Base-by-base conservation (phyloP, 1,140 invertebrate species). In the Oscheius sp. region DNA sequence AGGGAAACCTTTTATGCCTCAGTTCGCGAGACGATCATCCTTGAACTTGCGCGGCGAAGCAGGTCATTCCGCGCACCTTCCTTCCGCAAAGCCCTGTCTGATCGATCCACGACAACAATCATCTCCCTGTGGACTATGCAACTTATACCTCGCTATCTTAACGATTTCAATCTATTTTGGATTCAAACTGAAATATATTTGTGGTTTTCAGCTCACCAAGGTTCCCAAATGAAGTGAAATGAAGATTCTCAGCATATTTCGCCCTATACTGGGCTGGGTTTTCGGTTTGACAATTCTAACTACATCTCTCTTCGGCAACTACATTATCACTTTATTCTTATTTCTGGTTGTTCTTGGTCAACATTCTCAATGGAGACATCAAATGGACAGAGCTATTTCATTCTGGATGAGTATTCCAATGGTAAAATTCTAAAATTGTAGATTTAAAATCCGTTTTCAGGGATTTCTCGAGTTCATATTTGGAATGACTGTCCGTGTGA, bases 401-500 rank as follows among this genome's bases (percentile, higher is more conserved):
- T 78, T 79, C 64, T 78, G 77, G 77, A 73, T 77, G 70, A 64
- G 74, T 15, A 73, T 78, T 61, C 75, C 75, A 18, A 77, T 78
- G 58, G 77, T 78, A 64, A 4, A 69, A 3, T 32, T 20, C 18
- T 18, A n/a, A 29, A 20, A 18, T 31, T 3, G 34, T 15, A 63
- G 18, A 26, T n/a, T 7, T n/a, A 4, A 64, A 38, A 66, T 10
- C 0, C 35, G 20, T 13, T 75, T 82, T 75, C 65, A 81, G 76
- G 80, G 79, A 29, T 85, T 91, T 59, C 86, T 92, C 82, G 88
- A 91, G 80, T 82, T 89, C 73, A 80, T 90, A 55, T 90, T 90
- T 76, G 89, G 90, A 0, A 90, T 91, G 15, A 88, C 91, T 75
- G 87, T 93, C 10, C 87, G 89, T 73, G 88, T 92, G 13, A 89